Base-by-base conservation (phyloP, 2,797 vertebrate species). In the Cynodonichthys magdalenae region DNA sequence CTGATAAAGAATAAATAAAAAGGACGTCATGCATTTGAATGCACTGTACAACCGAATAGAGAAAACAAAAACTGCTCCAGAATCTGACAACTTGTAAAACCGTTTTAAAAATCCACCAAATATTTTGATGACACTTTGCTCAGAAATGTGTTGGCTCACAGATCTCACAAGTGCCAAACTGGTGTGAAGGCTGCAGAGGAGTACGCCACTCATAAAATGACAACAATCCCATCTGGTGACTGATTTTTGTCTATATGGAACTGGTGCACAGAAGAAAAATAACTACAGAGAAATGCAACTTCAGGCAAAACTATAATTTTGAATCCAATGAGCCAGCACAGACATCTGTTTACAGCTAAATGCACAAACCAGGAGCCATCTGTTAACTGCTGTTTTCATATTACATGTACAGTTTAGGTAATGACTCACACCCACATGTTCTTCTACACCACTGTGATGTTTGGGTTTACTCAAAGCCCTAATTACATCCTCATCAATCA, bases 21-120 rank as follows among this genome's bases (percentile, higher is more conserved):
- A 56, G 1, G 65, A 55, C 7, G 48, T 24, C 46, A 44, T 48
- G 45, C 14, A 60, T 56, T 63, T 69, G 65, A 56, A 77, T 24
- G 62, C 49, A 20, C 39, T 27, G 48, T 17, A 44, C 6, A 17
- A 15, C 10, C 6, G 17, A 61, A 53, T 27, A 28, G 64, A 24
- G 47, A 62, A 50, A 9, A 51, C 47, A 57, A 12, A 5, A 53
- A 57, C 24, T 59, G 46, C 15, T 50, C 2, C 31, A 31, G 31
- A 51, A 63, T 64, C 12, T 28, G 36, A 55, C 19, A 12, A 45
- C 20, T 39, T 47, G 44, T 10, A 18, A 46, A 6, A 17, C 12
- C 41, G 24, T 62, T 59, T 58, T 44, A 19, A 42, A 5, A 49
- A 31, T 10, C 24, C 29, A 0, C 3, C 15, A 24, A 41, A 46